Conservation (phyloP, 2,797 vertebrate species). For the Schizopygopsis malacanthus region DNA sequence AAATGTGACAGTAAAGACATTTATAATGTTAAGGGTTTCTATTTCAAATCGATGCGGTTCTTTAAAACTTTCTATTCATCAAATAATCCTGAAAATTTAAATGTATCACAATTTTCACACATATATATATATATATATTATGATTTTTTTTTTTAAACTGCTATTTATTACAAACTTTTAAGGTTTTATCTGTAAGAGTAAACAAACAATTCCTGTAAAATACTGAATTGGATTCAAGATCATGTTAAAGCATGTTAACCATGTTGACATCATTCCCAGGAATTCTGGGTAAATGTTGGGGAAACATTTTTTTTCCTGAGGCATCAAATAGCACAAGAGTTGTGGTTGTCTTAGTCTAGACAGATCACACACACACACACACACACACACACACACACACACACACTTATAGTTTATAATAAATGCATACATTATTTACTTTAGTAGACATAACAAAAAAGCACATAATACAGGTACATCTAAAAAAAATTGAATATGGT, state of each 20-base stretch:
- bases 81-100: no score
- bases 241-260: constrained; percentile 26
- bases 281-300: background rate
- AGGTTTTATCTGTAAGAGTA: background rate
- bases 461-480: no score
- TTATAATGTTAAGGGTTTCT: background rate
- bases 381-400: background rate
- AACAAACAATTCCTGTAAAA: background rate
- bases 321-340: constrained; percentile 68
- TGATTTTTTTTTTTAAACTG: background rate
- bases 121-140: no score
- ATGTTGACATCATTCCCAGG: constrained; percentile 1
- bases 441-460: background rate
- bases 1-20: no score
- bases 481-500: no score
- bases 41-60: background rate
- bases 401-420: background rate
- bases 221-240: background rate
- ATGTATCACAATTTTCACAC: no score
- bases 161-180: background rate
- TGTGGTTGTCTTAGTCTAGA: constrained; percentile 41
- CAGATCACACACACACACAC: background rate
- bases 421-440: background rate
- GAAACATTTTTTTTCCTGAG: constrained; percentile 57
- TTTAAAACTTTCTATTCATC: no score